Conservation (phyloP, 2,888 invertebrate genomes). For the Morpho achilles region DNA sequence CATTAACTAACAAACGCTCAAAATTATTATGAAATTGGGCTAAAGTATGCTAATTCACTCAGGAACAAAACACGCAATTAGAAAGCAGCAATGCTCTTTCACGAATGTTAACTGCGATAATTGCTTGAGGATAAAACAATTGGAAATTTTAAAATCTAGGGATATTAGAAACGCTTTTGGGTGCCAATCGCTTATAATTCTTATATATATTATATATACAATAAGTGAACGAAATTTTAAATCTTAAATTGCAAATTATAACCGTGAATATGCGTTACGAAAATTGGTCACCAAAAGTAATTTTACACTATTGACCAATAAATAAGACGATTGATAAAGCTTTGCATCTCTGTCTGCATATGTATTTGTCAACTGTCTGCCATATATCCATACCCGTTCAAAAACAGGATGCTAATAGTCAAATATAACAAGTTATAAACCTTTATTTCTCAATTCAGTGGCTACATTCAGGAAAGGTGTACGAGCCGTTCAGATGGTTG, state of each 20-base stretch:
- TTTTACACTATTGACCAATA: constrained; percentile 13
- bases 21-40: constrained; percentile 56
- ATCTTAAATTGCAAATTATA: no score
- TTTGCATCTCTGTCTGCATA: constrained; percentile 66
- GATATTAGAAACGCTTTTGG: constrained; percentile 25
- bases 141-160: constrained; percentile 12
- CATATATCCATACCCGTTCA: constrained; percentile 31
- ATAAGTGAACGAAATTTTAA: no score
- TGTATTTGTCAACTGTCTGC: constrained; percentile 43
- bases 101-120: constrained; percentile 37
- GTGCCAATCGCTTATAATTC: constrained; percentile 23
- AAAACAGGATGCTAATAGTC: constrained; percentile 19
- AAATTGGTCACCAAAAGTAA: constrained; percentile 42
- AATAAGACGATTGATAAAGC: constrained; percentile 38
- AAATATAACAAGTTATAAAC: constrained; percentile 47
- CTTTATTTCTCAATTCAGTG: constrained; percentile 86
- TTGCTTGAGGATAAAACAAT: constrained; percentile 23
- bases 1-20: constrained; percentile 75
- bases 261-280: no score
- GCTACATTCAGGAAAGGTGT: constrained; percentile 99
- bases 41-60: constrained; percentile 72
- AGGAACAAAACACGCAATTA: constrained; percentile 68
- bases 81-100: constrained; percentile 67
- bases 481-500: constrained; percentile 98
- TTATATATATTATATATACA: background rate